Conservation (phyloP, 2,888 invertebrate genomes). For the Chelonus formosanus region DNA sequence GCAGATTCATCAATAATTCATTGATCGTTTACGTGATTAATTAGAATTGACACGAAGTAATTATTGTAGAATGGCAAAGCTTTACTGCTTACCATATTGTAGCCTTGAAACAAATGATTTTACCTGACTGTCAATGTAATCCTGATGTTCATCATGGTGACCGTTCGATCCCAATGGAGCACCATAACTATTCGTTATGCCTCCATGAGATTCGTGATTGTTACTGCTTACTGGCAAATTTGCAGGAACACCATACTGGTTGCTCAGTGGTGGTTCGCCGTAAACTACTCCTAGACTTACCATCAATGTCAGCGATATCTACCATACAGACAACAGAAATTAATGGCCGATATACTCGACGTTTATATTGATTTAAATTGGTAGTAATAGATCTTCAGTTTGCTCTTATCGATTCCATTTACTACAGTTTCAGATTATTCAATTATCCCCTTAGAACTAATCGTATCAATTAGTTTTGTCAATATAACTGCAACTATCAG, state of each 20-base stretch:
- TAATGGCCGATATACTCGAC: conserved; percentile 20
- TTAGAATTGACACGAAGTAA: conserved; percentile 26
- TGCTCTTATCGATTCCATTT: not conserved
- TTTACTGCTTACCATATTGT: conserved; percentile 9
- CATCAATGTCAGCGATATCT: conserved; percentile 49
- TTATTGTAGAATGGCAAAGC: conserved; percentile 22
- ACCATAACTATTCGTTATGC: conserved; percentile 55
- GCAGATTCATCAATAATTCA: conserved; percentile 31
- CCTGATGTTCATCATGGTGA: conserved; percentile 55
- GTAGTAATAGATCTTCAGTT: not conserved
- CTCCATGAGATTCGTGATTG: conserved; percentile 40
- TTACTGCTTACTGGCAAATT: conserved; percentile 51
- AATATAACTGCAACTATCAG: no score
- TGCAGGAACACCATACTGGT: conserved; percentile 59
- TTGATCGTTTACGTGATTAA: conserved; percentile 24
- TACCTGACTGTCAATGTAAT: conserved; percentile 62
- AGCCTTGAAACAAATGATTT: conserved; percentile 18
- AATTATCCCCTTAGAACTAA: conserved; percentile 11
- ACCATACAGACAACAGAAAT: conserved; percentile 32
- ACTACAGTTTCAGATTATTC: conserved; percentile 7
- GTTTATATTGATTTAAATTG: not conserved
- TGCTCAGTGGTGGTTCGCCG: conserved; percentile 55
- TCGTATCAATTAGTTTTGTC: no score
- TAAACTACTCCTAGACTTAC: conserved; percentile 48
- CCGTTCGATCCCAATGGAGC: conserved; percentile 47